phyloP scores from a whole-genome alignment of 2,113 vertebrate genomes.

The Sturnira hondurensis region DNA sequence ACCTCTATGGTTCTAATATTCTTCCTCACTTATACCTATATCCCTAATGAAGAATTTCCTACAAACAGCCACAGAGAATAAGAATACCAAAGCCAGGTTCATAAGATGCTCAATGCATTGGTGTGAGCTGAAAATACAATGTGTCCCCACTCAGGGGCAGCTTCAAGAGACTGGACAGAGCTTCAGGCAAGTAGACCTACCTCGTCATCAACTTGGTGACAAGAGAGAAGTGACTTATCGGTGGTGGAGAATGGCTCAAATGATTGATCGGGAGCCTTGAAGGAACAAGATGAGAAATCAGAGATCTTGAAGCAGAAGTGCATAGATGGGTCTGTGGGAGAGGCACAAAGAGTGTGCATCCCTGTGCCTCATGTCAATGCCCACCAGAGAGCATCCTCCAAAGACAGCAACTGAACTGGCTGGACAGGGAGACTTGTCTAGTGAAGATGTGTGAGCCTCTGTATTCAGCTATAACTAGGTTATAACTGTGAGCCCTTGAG shows the following conservation, averaged over 20 bases:
- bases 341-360: rapidly evolving
- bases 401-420: not conserved
- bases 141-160: not conserved
- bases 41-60: not conserved
- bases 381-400: not conserved
- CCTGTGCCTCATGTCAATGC: not conserved
- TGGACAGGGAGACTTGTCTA: not conserved
- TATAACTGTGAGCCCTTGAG: not conserved
- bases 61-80: not conserved
- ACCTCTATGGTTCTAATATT: not conserved
- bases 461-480: not conserved
- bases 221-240: not conserved
- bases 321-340: not conserved
- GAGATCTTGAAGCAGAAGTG: not conserved
- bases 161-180: not conserved
- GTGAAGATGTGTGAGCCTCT: not conserved
- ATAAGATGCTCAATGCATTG: not conserved
- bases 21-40: not conserved
- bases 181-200: too few relatives aligned
- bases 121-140: not conserved
- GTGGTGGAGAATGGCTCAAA: not conserved
- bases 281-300: not conserved
- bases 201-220: not conserved
- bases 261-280: not conserved
- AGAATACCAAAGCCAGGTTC: not conserved